A percentile compares a stretch with the other conserved stretches of the same genome.
These are phyloP conservation scores for Pachypeltis micranthus DNA, from an alignment of 1,140 invertebrate species.

Conservation along the genomic window DNA sequence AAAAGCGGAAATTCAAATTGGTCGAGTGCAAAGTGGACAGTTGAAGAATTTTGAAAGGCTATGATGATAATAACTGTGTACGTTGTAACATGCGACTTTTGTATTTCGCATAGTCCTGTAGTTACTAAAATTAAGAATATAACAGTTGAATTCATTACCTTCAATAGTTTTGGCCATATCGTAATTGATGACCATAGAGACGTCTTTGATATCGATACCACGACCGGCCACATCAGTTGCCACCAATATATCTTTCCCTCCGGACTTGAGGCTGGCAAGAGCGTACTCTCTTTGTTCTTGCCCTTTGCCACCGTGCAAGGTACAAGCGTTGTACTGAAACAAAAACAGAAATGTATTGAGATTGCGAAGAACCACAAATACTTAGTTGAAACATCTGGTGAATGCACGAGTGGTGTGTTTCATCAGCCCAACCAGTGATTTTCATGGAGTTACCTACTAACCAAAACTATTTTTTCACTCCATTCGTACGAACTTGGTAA, in stretches of 20 bases:
- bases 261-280: conserved; percentile 85
- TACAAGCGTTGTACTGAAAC: conserved; percentile 79
- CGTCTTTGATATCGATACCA: conserved; percentile 99
- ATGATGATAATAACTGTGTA: no score
- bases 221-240: conserved; percentile 98
- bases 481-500: no score
- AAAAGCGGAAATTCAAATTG: background rate
- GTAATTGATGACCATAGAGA: conserved; percentile 97
- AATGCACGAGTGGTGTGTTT: no score
- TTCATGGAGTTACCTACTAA: no score
- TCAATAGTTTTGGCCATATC: conserved; percentile 99
- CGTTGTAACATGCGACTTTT: no score
- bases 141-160: no score
- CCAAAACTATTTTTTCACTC: no score
- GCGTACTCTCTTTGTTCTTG: conserved; percentile 99
- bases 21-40: background rate
- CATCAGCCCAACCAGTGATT: no score
- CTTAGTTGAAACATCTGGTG: conserved; percentile 1
- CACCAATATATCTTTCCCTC: conserved; percentile 95
- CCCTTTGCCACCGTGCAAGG: conserved; percentile 97
- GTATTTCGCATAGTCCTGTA: no score
- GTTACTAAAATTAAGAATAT: no score
- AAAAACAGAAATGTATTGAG: no score
- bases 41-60: no score
- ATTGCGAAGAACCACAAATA: conserved; percentile 10